Conservation (phyloP, 2,888 invertebrate species). For the Phaedon cochleariae region DNA sequence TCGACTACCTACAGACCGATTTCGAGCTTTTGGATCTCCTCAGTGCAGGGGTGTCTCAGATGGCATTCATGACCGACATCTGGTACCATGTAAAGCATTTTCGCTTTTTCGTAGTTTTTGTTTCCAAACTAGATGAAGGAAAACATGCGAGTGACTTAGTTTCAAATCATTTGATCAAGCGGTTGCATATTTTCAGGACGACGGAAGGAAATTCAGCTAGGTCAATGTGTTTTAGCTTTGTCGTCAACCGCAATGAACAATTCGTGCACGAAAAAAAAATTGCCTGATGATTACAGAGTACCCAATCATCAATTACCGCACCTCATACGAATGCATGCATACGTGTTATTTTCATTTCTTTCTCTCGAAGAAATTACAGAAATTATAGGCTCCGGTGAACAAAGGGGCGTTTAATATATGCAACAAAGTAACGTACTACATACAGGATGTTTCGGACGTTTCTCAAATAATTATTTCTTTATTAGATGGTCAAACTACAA, state of each 20-base stretch:
- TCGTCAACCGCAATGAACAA: background rate
- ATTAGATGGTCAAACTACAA: background rate
- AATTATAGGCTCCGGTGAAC: conserved; percentile 18
- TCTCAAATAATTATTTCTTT: background rate
- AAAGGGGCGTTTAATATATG: conserved; percentile 19
- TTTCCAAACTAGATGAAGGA: too few species aligned
- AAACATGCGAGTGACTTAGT: too few species aligned
- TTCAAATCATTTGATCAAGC: too few species aligned
- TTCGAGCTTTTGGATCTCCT: too few species aligned
- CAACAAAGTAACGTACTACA: conserved; percentile 12
- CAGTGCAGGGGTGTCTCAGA: too few species aligned
- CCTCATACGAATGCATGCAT: conserved; percentile 15
- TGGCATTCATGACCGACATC: too few species aligned
- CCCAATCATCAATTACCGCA: conserved; percentile 18
- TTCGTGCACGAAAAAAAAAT: conserved; percentile 5
- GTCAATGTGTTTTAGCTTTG: too few species aligned
- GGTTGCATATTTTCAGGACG: too few species aligned
- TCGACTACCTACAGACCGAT: too few species aligned
- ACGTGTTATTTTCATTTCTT: conserved; percentile 19
- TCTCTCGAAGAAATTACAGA: conserved; percentile 14
- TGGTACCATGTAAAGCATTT: too few species aligned
- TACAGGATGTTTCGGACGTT: background rate
- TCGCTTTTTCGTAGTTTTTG: too few species aligned
- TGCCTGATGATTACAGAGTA: conserved; percentile 8
- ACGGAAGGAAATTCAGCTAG: too few species aligned